Conservation (phyloP, 2,888 invertebrate species). For the Rhamphomyia laevipes region DNA sequence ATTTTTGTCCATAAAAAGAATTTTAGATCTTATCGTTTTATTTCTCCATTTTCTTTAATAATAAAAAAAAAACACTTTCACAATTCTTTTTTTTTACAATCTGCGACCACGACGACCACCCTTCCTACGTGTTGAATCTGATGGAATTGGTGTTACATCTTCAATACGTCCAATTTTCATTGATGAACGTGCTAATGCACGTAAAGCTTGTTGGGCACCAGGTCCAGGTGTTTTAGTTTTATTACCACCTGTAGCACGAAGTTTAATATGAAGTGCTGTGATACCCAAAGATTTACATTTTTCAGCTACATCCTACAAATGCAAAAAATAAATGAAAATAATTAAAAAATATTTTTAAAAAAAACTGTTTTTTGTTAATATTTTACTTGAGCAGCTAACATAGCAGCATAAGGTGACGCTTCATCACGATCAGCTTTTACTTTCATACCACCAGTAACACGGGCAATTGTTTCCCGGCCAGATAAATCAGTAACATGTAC, state of each 20-base stretch:
- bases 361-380: conserved; percentile 17
- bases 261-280: conserved; percentile 94
- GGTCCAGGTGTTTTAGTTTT: conserved; percentile 98
- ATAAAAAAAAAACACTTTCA: too few relatives aligned
- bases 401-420: conserved; percentile 99
- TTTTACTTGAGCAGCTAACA: conserved; percentile 95
- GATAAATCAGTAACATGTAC: conserved; percentile 99
- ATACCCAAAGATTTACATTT: conserved; percentile 95
- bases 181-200: conserved; percentile 94
- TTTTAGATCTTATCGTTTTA: too few relatives aligned
- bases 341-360: neutral
- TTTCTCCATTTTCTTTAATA: too few relatives aligned
- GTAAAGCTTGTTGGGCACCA: conserved; percentile 94
- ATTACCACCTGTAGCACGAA: conserved; percentile 97
- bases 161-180: conserved; percentile 99
- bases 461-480: conserved; percentile 86
- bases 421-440: conserved; percentile 99
- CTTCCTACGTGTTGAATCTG: conserved; percentile 98
- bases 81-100: conserved; percentile 69
- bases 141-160: conserved; percentile 99
- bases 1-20: too few relatives aligned
- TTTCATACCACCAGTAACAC: conserved; percentile 99
- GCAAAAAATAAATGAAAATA: neutral
- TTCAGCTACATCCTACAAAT: conserved; percentile 86
- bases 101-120: conserved; percentile 99